These are phyloP conservation scores for Pemphredon lugubris DNA, from an alignment of 2,888 invertebrate genomes.

Conservation along the genomic window DNA sequence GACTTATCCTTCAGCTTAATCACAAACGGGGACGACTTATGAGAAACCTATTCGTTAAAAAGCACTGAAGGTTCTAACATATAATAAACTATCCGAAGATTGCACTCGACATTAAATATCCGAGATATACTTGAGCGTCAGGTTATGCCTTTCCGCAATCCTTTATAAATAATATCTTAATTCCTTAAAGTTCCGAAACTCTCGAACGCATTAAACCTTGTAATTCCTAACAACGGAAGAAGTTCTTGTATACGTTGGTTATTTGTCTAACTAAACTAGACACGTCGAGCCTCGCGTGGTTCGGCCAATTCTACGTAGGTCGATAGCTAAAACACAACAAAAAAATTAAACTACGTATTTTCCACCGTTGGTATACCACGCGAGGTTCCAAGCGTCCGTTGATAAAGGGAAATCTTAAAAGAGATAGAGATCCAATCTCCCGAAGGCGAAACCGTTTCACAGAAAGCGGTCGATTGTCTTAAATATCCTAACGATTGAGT, in stretches of 20 bases:
- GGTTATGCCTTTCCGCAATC: slow-evolving; percentile 15
- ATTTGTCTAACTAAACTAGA: slow-evolving; percentile 15
- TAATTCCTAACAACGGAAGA: slow-evolving; percentile 14
- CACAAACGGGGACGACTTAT: neutral
- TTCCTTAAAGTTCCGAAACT: slow-evolving; percentile 29
- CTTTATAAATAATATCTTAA: slow-evolving; percentile 9
- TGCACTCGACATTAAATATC: slow-evolving; percentile 1
- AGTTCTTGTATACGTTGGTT: slow-evolving; percentile 4
- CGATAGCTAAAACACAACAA: slow-evolving; percentile 2
- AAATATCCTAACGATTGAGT: slow-evolving; percentile 7
- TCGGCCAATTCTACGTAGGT: neutral
- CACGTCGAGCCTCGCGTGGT: slow-evolving; percentile 16
- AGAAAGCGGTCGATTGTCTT: slow-evolving; percentile 43
- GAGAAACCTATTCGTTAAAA: neutral
- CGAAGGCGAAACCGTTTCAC: slow-evolving; percentile 30
- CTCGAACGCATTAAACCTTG: slow-evolving; percentile 40
- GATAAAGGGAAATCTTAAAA: slow-evolving; percentile 12
- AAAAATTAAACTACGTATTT: no score
- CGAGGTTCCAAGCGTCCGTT: slow-evolving; percentile 13
- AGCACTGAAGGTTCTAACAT: slow-evolving; percentile 24
- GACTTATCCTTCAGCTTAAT: slow-evolving; percentile 1
- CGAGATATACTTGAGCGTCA: slow-evolving; percentile 41
- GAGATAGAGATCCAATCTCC: slow-evolving; percentile 20
- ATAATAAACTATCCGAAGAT: slow-evolving; percentile 17
- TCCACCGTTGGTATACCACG: slow-evolving; percentile 4